Conservation (phyloP, 2,797 vertebrate genomes). For the Platalea minor region DNA sequence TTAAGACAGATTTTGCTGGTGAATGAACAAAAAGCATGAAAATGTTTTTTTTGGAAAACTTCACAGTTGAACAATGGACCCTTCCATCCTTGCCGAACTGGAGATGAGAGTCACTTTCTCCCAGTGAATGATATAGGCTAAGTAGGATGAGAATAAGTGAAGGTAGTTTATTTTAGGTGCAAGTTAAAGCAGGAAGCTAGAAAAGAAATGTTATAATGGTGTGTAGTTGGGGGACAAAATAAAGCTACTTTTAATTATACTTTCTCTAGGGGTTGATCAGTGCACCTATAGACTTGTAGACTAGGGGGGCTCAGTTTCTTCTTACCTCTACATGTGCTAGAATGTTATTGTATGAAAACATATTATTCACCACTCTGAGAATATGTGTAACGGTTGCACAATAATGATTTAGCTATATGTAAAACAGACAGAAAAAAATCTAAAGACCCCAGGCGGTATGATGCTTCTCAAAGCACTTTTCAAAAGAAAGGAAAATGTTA, state of each 20-base stretch:
- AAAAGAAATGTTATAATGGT: not conserved
- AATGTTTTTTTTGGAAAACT: not conserved
- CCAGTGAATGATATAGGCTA: not conserved
- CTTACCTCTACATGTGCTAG: not conserved
- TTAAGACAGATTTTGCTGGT: not conserved
- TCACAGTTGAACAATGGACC: not conserved
- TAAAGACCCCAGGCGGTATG: not conserved
- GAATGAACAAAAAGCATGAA: not conserved
- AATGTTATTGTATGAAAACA: not conserved
- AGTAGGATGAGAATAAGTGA: not conserved
- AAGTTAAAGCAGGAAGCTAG: not conserved
- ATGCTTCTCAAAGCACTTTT: not conserved
- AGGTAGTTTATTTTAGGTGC: not conserved
- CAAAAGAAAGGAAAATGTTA: not conserved
- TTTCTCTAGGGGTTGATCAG: not conserved
- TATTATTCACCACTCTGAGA: not conserved
- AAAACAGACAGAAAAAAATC: not conserved
- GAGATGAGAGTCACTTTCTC: not conserved
- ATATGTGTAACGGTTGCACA: not conserved
- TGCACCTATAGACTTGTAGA: not conserved
- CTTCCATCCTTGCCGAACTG: not conserved
- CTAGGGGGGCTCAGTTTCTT: not conserved
- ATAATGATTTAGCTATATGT: not conserved
- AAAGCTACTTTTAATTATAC: not conserved
- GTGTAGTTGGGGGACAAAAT: accelerated